These are phyloP conservation scores for Ochropacha duplaris DNA, from an alignment of 2,888 invertebrate species.

Conservation along the genomic window DNA sequence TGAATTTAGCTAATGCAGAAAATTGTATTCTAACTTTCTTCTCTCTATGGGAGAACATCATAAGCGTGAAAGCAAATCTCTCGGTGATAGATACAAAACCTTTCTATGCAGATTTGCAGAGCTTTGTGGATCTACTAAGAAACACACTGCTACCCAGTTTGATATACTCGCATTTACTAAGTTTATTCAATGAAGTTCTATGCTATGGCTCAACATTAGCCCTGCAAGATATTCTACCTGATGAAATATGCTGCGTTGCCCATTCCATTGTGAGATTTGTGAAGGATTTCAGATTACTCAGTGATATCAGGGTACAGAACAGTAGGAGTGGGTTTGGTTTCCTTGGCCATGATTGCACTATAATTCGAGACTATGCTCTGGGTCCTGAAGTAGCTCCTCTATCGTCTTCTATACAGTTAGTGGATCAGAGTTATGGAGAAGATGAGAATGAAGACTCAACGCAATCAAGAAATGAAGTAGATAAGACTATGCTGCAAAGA, in stretches of 20 bases:
- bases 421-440: slow-evolving; percentile 75
- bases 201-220: slow-evolving; percentile 96
- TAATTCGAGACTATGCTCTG: slow-evolving; percentile 63
- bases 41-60: slow-evolving; percentile 94
- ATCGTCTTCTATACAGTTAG: slow-evolving; percentile 66
- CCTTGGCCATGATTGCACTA: slow-evolving; percentile 68
- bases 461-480: slow-evolving; percentile 79
- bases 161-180: slow-evolving; percentile 92
- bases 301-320: slow-evolving; percentile 73
- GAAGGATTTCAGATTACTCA: slow-evolving; percentile 90
- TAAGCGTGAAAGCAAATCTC: slow-evolving; percentile 94
- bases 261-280: slow-evolving; percentile 93
- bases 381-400: slow-evolving; percentile 61
- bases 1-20: slow-evolving; percentile 84
- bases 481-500: slow-evolving; percentile 92
- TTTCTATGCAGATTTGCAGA: slow-evolving; percentile 92
- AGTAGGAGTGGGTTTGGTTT: slow-evolving; percentile 75
- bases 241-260: slow-evolving; percentile 93
- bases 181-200: slow-evolving; percentile 93
- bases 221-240: slow-evolving; percentile 92
- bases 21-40: slow-evolving; percentile 91
- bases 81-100: slow-evolving; percentile 95
- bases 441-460: slow-evolving; percentile 66
- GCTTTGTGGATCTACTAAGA: slow-evolving; percentile 88
- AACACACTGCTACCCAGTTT: slow-evolving; percentile 89